These are phyloP conservation scores for Scaptomyza polygonia DNA, from an alignment of 2,888 invertebrate species.

Conservation along the genomic window DNA sequence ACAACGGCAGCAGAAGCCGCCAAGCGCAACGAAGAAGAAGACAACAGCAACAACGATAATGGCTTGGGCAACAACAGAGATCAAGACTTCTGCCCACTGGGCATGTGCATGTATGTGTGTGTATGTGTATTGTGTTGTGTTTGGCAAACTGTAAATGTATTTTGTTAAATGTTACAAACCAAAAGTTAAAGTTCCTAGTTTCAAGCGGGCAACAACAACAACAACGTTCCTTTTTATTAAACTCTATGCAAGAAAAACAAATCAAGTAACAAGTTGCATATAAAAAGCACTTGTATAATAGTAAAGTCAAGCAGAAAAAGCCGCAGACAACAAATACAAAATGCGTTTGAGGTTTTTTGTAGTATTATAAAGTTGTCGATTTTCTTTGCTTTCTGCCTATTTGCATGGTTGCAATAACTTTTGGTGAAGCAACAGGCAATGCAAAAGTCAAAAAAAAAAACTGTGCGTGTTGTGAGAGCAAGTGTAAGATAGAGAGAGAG, in stretches of 20 bases:
- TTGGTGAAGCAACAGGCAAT: conserved; percentile 56
- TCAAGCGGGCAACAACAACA: conserved; percentile 26
- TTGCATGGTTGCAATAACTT: conserved; percentile 16
- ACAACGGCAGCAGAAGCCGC: conserved; percentile 65
- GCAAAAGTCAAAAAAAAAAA: neutral
- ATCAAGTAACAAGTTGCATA: conserved; percentile 20
- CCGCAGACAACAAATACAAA: conserved; percentile 38
- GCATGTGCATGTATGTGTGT: conserved; percentile 22
- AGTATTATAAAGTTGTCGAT: conserved; percentile 38
- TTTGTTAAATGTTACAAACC: conserved; percentile 40
- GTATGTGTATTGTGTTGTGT: neutral
- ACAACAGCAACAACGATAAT: conserved; percentile 17
- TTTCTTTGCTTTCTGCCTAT: conserved; percentile 16
- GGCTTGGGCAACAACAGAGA: conserved; percentile 52
- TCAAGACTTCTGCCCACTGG: conserved; percentile 61
- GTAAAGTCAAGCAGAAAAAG: conserved; percentile 37
- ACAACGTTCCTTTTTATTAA: conserved; percentile 40
- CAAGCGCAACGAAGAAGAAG: conserved; percentile 67
- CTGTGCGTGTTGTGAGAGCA: neutral
- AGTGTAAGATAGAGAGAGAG: neutral
- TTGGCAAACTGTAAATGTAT: conserved; percentile 36
- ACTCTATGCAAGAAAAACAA: conserved; percentile 19
- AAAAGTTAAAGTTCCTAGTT: conserved; percentile 34
- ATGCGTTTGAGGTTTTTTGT: conserved; percentile 48
- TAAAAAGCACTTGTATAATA: conserved; percentile 56